A percentile compares a stretch with the other conserved stretches of the same genome.
phyloP scores from a whole-genome alignment of 2,113 vertebrate genomes.

The Platycercus adscitus region DNA sequence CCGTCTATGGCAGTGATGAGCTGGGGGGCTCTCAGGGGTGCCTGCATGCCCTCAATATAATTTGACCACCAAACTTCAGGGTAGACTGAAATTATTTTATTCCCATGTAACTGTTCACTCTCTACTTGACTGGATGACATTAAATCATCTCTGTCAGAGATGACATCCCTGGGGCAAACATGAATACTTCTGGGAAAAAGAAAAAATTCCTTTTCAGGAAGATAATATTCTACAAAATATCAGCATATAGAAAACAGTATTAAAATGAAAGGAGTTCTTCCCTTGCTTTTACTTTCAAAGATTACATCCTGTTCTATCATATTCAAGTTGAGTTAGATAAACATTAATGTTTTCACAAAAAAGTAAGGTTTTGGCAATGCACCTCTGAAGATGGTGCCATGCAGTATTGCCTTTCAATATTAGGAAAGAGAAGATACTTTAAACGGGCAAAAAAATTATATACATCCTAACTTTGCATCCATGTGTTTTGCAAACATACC shows the following conservation, averaged over 20 bases:
- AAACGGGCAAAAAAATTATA: background rate
- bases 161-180: background rate
- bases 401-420: background rate
- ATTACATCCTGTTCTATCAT: background rate
- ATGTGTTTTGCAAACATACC: background rate
- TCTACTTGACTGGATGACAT: background rate
- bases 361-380: background rate
- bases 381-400: background rate
- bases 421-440: background rate
- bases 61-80: background rate
- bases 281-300: background rate
- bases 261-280: background rate
- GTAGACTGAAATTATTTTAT: background rate
- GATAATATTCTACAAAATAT: background rate
- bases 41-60: background rate
- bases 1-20: background rate
- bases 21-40: background rate
- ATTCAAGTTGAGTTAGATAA: background rate
- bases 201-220: background rate
- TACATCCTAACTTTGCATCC: background rate
- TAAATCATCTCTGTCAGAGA: conserved; percentile 48
- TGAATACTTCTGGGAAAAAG: background rate
- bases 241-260: background rate
- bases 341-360: background rate
- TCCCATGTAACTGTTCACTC: background rate